A percentile compares a stretch with the other conserved stretches of the same genome.
phyloP scores from a whole-genome alignment of 2,797 vertebrate species.

The Buceros bicornis region DNA sequence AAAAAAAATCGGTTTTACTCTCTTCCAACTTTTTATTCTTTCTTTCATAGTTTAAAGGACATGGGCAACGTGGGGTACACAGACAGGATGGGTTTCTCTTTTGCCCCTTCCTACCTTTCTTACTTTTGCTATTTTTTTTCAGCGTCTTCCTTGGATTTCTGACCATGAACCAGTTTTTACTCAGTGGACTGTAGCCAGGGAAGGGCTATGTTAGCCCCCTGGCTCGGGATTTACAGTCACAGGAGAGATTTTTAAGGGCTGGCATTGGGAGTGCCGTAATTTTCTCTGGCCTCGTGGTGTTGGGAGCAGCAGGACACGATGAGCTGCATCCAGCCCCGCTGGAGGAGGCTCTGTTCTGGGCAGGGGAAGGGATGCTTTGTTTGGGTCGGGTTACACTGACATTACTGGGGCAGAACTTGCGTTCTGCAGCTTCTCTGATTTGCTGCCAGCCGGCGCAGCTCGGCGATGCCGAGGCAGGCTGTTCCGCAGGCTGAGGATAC shows the following conservation, averaged over 20 bases:
- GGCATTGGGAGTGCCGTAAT: accelerated
- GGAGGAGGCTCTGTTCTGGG: background rate
- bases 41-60: background rate
- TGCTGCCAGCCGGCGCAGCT: background rate
- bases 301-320: background rate
- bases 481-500: background rate
- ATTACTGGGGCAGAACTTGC: background rate
- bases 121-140: background rate
- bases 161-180: accelerated
- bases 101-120: background rate
- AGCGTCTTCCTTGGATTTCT: background rate
- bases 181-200: background rate
- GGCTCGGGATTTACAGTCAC: accelerated
- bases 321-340: accelerated
- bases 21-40: background rate
- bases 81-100: background rate
- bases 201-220: accelerated
- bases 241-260: accelerated
- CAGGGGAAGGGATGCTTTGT: accelerated
- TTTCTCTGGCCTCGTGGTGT: background rate
- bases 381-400: conserved; percentile 3
- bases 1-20: background rate
- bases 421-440: background rate
- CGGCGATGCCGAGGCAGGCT: background rate
- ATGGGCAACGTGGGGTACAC: accelerated